Evolutionary conservation across 2,888 invertebrate species (phyloP).

Genomic region (Antheraea yamamai): DNA sequence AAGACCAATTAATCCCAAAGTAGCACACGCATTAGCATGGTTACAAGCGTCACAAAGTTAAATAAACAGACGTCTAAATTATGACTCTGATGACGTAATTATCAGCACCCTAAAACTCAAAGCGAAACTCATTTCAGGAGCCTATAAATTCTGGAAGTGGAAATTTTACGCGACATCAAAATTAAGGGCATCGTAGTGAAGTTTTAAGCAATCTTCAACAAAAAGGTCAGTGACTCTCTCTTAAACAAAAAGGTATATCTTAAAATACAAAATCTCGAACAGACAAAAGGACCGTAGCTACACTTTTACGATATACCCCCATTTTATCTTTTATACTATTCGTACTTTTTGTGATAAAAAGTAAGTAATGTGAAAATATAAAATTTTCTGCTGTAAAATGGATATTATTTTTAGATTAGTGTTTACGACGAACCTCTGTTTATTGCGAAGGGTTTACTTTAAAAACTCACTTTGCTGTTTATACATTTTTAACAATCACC

Average conservation of each 20-base stretch:
- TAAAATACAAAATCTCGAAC: conserved; percentile 23
- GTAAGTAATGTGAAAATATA: conserved; percentile 31
- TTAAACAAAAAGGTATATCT: conserved; percentile 19
- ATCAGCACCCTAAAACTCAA: not conserved
- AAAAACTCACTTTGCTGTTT: conserved; percentile 5
- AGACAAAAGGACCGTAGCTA: conserved; percentile 26
- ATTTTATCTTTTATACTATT: conserved; percentile 31
- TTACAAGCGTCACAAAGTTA: too few relatives aligned
- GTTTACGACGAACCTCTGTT: conserved; percentile 23
- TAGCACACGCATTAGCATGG: too few relatives aligned
- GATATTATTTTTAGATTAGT: conserved; percentile 29
- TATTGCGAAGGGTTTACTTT: conserved; percentile 6
- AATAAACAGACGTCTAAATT: too few relatives aligned
- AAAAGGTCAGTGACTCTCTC: conserved; percentile 14
- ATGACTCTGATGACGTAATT: not conserved
- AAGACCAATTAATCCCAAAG: too few relatives aligned
- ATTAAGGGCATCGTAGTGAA: conserved; percentile 24
- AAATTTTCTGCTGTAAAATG: conserved; percentile 26
- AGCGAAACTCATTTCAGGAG: not conserved
- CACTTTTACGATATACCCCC: conserved; percentile 33
- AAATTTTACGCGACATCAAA: conserved; percentile 37
- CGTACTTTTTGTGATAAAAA: conserved; percentile 26
- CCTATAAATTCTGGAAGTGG: not conserved
- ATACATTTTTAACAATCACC: conserved; percentile 25
- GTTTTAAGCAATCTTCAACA: conserved; percentile 25